Evolutionary conservation across 2,113 vertebrate genomes (phyloP).

Genomic region (Hiodon alosoides): DNA sequence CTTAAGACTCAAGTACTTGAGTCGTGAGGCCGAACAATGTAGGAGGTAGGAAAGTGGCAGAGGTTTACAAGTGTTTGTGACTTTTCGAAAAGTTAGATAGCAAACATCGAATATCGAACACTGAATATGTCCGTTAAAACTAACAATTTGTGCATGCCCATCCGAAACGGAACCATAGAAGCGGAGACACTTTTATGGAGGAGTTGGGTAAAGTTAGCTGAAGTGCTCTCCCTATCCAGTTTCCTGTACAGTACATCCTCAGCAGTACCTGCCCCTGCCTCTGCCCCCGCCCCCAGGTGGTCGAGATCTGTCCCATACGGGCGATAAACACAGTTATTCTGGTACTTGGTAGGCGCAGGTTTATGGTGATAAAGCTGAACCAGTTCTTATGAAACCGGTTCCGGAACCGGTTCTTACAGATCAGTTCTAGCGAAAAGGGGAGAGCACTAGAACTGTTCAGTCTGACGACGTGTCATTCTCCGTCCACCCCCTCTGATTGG

Average conservation of each 20-base stretch:
- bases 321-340: background rate
- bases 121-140: background rate
- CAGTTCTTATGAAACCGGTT: slow-evolving; percentile 37
- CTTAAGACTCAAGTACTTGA: background rate
- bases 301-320: background rate
- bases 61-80: background rate
- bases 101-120: background rate
- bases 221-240: background rate
- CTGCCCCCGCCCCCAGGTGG: background rate
- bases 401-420: too few species aligned
- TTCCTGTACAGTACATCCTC: background rate
- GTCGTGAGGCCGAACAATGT: background rate
- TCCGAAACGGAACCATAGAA: too few species aligned
- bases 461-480: too few species aligned
- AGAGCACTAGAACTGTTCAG: too few species aligned
- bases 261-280: background rate
- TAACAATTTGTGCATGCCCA: too few species aligned
- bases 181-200: background rate
- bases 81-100: background rate
- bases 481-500: too few species aligned
- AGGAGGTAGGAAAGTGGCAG: slow-evolving; percentile 6
- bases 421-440: too few species aligned
- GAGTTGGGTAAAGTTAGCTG: background rate
- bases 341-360: background rate
- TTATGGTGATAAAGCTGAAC: background rate